A percentile compares a stretch with the other conserved stretches of the same genome.
phyloP scores from a whole-genome alignment of 1,140 invertebrate species.

The Apolygus lucorum region DNA sequence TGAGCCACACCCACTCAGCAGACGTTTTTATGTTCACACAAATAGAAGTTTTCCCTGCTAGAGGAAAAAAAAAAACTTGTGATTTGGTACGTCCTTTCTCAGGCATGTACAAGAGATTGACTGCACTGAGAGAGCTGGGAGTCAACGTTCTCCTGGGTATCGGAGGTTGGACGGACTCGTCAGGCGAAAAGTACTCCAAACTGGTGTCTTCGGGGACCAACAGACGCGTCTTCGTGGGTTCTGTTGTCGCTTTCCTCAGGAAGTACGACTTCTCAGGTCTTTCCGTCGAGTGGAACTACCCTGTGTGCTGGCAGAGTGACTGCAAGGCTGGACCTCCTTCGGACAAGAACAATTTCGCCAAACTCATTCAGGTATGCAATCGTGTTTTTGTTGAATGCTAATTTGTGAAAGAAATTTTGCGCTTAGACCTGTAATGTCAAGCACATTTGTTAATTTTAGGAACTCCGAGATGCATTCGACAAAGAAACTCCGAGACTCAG shows the following conservation, averaged over 20 bases:
- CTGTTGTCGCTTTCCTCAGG: constrained; percentile 57
- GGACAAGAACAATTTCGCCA: constrained; percentile 68
- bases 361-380: constrained; percentile 55
- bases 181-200: constrained; percentile 72
- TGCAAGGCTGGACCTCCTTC: constrained; percentile 66
- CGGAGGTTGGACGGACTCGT: constrained; percentile 85
- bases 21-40: no score
- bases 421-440: neutral
- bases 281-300: constrained; percentile 86
- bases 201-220: constrained; percentile 53
- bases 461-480: constrained; percentile 67
- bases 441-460: constrained; percentile 42
- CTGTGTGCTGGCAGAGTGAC: constrained; percentile 82
- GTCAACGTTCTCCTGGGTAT: constrained; percentile 60
- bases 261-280: constrained; percentile 69
- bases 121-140: constrained; percentile 1
- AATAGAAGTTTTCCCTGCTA: no score
- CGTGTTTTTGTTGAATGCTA: no score
- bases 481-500: constrained; percentile 53
- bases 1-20: no score
- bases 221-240: constrained; percentile 55
- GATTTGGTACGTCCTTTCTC: constrained; percentile 31
- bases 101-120: constrained; percentile 57
- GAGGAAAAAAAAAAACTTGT: no score
- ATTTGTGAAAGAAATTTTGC: no score